A percentile compares a stretch with the other conserved stretches of the same genome.
Evolutionary conservation across 2,797 vertebrate species (phyloP).

Genomic region (Hapalemur alaotrensis): DNA sequence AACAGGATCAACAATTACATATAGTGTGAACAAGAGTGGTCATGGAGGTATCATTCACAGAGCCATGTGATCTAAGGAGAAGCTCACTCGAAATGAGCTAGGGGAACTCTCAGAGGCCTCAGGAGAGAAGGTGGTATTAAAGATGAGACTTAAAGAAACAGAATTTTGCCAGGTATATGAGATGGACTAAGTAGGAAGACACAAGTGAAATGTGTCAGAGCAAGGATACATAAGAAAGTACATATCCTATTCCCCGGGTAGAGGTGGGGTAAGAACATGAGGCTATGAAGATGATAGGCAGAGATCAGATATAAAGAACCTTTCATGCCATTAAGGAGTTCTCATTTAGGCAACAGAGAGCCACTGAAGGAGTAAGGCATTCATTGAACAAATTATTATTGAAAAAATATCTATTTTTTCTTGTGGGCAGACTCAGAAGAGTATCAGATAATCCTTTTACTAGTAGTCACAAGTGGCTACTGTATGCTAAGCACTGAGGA

Average conservation of each 20-base stretch:
- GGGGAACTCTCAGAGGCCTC: background rate
- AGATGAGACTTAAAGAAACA: background rate
- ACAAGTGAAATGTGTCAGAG: background rate
- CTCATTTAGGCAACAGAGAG: background rate
- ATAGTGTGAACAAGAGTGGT: no score
- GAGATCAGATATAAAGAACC: background rate
- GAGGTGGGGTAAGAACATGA: background rate
- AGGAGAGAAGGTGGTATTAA: background rate
- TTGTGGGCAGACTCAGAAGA: no score
- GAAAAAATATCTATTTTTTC: background rate
- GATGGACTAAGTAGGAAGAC: background rate
- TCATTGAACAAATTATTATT: conserved; percentile 27
- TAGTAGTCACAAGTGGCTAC: background rate
- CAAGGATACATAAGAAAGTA: background rate
- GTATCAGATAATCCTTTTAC: no score
- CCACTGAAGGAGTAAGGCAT: background rate
- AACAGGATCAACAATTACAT: no score
- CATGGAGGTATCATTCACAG: background rate
- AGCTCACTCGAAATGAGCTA: no score
- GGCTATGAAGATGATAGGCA: background rate
- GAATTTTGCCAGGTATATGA: background rate
- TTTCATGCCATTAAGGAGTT: conserved; percentile 17
- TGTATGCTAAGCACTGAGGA: background rate
- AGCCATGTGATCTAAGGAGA: background rate
- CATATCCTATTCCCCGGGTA: background rate